Evolutionary conservation across 1,140 invertebrate species (phyloP).

Genomic region (Venustaconcha ellipsiformis): DNA sequence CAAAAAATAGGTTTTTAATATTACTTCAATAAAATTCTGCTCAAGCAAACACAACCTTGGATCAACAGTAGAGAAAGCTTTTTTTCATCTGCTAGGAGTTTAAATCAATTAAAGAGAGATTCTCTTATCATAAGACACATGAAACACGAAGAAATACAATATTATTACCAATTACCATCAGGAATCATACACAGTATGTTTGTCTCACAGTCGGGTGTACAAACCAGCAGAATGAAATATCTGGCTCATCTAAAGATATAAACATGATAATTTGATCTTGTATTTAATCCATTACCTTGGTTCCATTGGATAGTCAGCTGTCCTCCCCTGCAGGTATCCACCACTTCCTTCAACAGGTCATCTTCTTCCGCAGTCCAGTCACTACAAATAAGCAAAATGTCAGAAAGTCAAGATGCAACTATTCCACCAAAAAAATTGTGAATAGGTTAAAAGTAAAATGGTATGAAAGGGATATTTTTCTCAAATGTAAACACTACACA

Average conservation of each 20-base stretch:
- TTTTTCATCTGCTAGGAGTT: no score
- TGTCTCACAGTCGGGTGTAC: neutral
- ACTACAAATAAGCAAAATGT: conserved; percentile 38
- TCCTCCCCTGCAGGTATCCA: conserved; percentile 45
- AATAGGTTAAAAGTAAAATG: neutral
- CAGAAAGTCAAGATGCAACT: neutral
- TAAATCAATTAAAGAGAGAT: neutral
- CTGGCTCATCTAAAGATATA: neutral
- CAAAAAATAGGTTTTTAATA: no score
- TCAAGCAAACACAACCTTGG: no score
- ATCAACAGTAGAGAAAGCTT: no score
- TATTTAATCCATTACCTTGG: conserved; percentile 45
- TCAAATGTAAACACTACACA: no score
- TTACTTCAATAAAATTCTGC: no score
- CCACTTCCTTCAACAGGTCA: conserved; percentile 50
- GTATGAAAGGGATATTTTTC: no score
- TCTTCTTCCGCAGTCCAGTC: conserved; percentile 66
- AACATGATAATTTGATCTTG: neutral
- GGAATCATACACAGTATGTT: neutral
- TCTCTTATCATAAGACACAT: neutral
- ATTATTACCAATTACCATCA: neutral
- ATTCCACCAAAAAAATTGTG: neutral
- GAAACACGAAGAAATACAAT: neutral
- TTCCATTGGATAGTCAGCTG: conserved; percentile 51
- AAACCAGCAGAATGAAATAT: neutral